These are phyloP conservation scores for Conchocele bisecta DNA, from an alignment of 2,888 invertebrate genomes.

Conservation along the genomic window DNA sequence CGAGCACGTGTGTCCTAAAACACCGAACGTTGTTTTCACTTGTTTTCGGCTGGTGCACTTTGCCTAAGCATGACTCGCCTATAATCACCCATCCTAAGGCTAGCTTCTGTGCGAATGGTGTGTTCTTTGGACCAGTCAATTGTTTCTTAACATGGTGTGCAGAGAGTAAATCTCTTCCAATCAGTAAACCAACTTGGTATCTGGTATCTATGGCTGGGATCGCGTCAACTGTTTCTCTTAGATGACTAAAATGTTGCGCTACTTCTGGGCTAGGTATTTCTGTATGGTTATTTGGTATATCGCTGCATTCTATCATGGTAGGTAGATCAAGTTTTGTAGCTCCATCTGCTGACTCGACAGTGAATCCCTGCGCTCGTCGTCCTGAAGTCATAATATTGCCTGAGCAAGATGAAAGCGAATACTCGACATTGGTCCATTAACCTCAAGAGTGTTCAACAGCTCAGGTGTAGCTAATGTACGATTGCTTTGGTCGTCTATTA, in stretches of 20 bases:
- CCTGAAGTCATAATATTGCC: slow-evolving; percentile 7
- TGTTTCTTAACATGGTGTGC: slow-evolving; percentile 26
- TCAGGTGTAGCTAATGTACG: slow-evolving; percentile 29
- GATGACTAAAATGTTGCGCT: slow-evolving; percentile 25
- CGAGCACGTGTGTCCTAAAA: slow-evolving; percentile 25
- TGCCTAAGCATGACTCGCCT: slow-evolving; percentile 47
- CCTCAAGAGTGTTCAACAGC: slow-evolving; percentile 30
- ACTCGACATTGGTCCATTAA: background rate
- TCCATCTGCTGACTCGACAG: slow-evolving; percentile 30
- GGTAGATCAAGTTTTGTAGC: slow-evolving; percentile 27
- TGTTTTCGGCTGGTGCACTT: slow-evolving; percentile 13
- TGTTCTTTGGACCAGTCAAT: slow-evolving; percentile 9
- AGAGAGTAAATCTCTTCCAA: slow-evolving; percentile 26
- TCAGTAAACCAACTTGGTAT: slow-evolving; percentile 16
- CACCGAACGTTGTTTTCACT: slow-evolving; percentile 8
- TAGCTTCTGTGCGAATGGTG: slow-evolving; percentile 30
- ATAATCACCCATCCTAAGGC: slow-evolving; percentile 37
- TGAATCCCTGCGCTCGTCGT: slow-evolving; percentile 13
- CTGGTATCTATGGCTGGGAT: slow-evolving; percentile 44
- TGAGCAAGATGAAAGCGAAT: slow-evolving; percentile 9
- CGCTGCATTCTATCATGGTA: slow-evolving; percentile 44
- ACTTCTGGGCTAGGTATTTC: slow-evolving; percentile 55
- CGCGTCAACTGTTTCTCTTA: slow-evolving; percentile 21
- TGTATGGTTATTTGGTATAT: slow-evolving; percentile 33
- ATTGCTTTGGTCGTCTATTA: slow-evolving; percentile 59